Evolutionary conservation across 1,140 invertebrate genomes (phyloP), one percentile per base, ranked within the genome.

Genomic region (Dryas iulia): DNA sequence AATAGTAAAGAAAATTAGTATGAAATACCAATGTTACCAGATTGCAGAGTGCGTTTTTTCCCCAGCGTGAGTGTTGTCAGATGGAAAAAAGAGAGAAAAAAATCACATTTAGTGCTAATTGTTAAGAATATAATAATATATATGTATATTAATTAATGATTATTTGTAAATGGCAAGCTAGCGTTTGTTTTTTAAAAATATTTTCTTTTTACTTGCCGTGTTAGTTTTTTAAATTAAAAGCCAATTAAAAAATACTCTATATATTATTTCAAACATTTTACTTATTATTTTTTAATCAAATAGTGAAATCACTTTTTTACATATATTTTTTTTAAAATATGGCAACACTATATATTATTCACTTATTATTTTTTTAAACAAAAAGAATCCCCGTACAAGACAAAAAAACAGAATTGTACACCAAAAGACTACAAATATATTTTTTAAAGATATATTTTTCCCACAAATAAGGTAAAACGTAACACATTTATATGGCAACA

Each of bases 71-170:
- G 78, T 87, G 87, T 91, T 86, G 87, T 76, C 79, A 86, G 83
- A 90, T 91, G 87, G n/a, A n/a, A n/a, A 70, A 91, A 89, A 88
- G 83, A 91, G 84, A 88, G 79, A 89, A 83, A 89, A 90, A 85
- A 86, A 79, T 73, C 73, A 80, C 76, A 74, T 86, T 91, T 88
- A 91, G 83, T 84, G 77, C 74, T 69, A 58, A n/a, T n/a, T 81
- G 79, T 84, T 84, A 76, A 69, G 64, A 56, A 74, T 71, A 72
- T 39, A 54, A 52, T 59, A 57, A 58, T 69, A 33, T 62, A 25
- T 56, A 56, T n/a, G n/a, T n/a, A n/a, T n/a, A n/a, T n/a, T n/a
- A n/a, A n/a, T 57, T 31, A 57, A 11, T 57, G 23, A n/a, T 35
- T 25, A 31, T 6, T 26, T 58, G 23, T 64, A 39, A 64, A 63